Conservation (phyloP, 2,888 invertebrate species). For the Sisyra nigra region DNA sequence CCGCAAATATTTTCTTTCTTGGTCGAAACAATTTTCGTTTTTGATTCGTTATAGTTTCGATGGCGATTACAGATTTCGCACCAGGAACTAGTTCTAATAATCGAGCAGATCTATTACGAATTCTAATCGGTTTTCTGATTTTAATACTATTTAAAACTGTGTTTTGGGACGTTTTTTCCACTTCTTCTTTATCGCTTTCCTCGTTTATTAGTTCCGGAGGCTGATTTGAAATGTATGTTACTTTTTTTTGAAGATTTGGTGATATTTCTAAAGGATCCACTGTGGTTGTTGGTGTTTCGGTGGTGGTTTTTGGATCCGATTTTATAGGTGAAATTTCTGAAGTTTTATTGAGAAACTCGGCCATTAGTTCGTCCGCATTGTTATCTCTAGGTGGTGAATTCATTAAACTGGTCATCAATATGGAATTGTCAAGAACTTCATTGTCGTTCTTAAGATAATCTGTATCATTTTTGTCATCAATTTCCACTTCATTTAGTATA, state of each 20-base stretch:
- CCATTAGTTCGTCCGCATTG: conserved; percentile 28
- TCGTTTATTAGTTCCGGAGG: conserved; percentile 28
- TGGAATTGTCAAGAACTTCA: neutral
- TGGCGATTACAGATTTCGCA: neutral
- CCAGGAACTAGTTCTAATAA: conserved; percentile 5
- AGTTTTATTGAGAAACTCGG: conserved; percentile 36
- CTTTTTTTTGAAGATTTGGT: conserved; percentile 26
- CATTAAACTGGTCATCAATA: conserved; percentile 14
- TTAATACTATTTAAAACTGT: neutral
- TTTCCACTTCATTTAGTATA: neutral
- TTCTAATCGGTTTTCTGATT: neutral
- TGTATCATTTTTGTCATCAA: neutral
- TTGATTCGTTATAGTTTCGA: neutral
- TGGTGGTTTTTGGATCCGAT: conserved; percentile 13
- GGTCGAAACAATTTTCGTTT: neutral
- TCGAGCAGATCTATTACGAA: conserved; percentile 1
- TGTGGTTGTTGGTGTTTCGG: neutral
- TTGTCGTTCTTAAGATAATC: neutral
- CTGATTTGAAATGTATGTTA: conserved; percentile 28
- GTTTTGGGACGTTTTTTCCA: neutral
- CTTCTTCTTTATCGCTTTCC: neutral
- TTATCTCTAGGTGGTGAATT: conserved; percentile 28
- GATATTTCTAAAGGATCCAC: conserved; percentile 5
- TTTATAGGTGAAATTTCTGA: conserved; percentile 44
- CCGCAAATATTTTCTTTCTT: neutral